Evolutionary conservation across 2,888 invertebrate genomes (phyloP), one percentile per base, ranked within the genome.

Genomic region (Digitonthophagus gazella): DNA sequence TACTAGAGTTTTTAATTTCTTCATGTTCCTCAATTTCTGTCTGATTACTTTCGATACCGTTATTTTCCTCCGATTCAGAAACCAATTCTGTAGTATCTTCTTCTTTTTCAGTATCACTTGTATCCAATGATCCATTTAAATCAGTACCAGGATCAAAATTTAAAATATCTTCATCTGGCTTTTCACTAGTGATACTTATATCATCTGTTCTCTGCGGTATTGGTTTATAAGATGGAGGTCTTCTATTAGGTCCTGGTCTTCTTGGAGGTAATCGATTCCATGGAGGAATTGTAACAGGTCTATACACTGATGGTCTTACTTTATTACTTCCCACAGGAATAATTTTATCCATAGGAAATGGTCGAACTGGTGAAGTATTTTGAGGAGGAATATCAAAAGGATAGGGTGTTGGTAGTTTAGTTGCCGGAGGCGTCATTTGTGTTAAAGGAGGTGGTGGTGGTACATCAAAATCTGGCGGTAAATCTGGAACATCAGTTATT

Each of bases 311-410:
- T 19, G 91, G 90, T 69, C 90, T 82, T 61, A 57, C 65, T 19
- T 69, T 69, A 74, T 86, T 85, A 71, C 80, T 77, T 15, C 72
- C 73, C 8, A 75, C 72, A n/a, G 91, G 91, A 5, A 91, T 90
- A 67, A 91, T 68, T 69, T 70, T 70, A 22, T 70, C 70, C 55
- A 68, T 66, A 2, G 68, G 68, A 64, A 66, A 68, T 15, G 68
- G 70, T 54, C 67, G 64, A 44, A 44, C 79, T 0, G 88, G 86
- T 5, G 82, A 83, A 58, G 84, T 82, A 67, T 84, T 84, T 71
- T 87, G 87, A 0, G 88, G 88, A 3, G 91, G 90, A 65, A 90
- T 84, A 77, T 92, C 92, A 74, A 93, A 94, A 0, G 93, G 92
- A 79, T 93, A 93, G 0, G 92, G 92, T 0, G 90, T 89, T 0